phyloP scores from a whole-genome alignment of 2,797 vertebrate genomes.

The Chromobotia macracanthus region DNA sequence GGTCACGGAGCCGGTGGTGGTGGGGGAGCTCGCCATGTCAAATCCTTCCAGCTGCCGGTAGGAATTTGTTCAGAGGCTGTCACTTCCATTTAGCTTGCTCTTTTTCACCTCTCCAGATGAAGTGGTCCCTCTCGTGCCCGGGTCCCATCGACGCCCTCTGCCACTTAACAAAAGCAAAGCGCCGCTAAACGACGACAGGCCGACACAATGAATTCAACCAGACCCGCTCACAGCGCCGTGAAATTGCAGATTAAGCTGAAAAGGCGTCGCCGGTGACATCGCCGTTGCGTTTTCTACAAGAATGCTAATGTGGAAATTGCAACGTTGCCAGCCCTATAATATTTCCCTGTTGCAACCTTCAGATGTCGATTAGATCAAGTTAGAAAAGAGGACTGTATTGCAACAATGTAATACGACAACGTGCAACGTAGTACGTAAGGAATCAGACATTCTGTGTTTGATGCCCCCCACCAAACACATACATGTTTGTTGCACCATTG shows the following conservation, averaged over 20 bases:
- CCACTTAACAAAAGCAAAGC: conserved; percentile 58
- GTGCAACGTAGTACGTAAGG: too few relatives aligned
- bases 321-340: conserved; percentile 52
- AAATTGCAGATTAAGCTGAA: conserved; percentile 75
- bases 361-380: conserved; percentile 43
- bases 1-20: conserved; percentile 64
- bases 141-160: conserved; percentile 57
- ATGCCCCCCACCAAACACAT: not conserved
- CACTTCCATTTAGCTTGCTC: conserved; percentile 79
- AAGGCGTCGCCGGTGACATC: conserved; percentile 62
- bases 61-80: conserved; percentile 79
- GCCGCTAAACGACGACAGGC: conserved; percentile 76
- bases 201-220: conserved; percentile 67
- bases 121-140: conserved; percentile 65
- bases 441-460: conserved; percentile 6
- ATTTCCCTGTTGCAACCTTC: conserved; percentile 58
- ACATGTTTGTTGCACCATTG: too few relatives aligned
- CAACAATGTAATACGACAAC: not conserved
- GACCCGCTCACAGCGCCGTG: conserved; percentile 65
- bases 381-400: conserved; percentile 23
- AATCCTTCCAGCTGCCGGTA: conserved; percentile 77
- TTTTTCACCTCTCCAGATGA: conserved; percentile 69
- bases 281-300: conserved; percentile 70
- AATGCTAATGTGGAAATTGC: conserved; percentile 63
- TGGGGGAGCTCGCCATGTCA: conserved; percentile 63